Conservation (phyloP, 2,888 invertebrate genomes). For the Miltochrista miniata region DNA sequence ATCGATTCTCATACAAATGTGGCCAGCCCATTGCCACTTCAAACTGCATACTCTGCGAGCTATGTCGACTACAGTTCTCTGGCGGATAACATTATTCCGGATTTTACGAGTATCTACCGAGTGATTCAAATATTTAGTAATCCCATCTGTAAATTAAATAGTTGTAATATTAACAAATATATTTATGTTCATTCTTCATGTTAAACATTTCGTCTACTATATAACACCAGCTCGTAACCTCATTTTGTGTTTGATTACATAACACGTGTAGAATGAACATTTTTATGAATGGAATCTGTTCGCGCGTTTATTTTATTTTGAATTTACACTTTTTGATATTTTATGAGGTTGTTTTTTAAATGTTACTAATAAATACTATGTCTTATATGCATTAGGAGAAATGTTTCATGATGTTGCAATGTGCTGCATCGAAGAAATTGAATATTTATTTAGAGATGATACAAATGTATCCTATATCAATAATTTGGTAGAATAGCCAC, state of each 20-base stretch:
- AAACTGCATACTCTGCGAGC: too few species aligned
- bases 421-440: slow-evolving; percentile 41
- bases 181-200: too few species aligned
- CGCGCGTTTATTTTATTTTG: slow-evolving; percentile 56
- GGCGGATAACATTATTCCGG: slow-evolving; percentile 8
- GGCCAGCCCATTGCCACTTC: too few species aligned
- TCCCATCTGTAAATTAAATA: too few species aligned
- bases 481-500: slow-evolving; percentile 45
- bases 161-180: too few species aligned
- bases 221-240: slow-evolving; percentile 44
- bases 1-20: too few species aligned
- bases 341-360: slow-evolving; percentile 55
- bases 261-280: slow-evolving; percentile 54
- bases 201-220: too few species aligned
- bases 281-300: slow-evolving; percentile 66
- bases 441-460: slow-evolving; percentile 39
- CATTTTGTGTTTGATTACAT: slow-evolving; percentile 67
- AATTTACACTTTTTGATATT: slow-evolving; percentile 53
- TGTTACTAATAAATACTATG: slow-evolving; percentile 44
- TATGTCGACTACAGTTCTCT: too few species aligned
- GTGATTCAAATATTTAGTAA: too few species aligned
- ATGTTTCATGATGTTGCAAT: slow-evolving; percentile 44
- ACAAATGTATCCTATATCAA: slow-evolving; percentile 35
- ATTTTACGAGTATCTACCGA: slow-evolving; percentile 1
- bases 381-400: slow-evolving; percentile 45